A percentile compares a stretch with the other conserved stretches of the same genome.
Conservation (phyloP, 2,888 invertebrate species). For the Leptothorax acervorum region DNA sequence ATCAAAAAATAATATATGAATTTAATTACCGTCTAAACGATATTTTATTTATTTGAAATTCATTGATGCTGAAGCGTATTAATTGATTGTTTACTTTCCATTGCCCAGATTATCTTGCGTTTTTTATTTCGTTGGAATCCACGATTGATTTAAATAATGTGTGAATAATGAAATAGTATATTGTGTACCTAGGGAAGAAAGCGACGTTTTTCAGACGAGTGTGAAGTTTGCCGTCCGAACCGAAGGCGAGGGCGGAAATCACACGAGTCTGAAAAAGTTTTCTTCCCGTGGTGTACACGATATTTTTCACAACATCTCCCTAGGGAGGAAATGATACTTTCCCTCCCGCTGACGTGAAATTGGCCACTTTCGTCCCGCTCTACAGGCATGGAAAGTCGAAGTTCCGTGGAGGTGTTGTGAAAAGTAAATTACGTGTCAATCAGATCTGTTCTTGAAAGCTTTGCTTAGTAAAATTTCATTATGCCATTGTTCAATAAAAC, state of each 20-base stretch:
- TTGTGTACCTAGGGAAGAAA: no score
- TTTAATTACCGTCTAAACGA: neutral
- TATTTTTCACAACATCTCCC: no score
- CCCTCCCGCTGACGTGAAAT: no score
- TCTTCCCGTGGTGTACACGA: no score
- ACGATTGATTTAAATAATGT: neutral
- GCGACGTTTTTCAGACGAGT: no score
- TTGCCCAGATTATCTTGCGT: neutral
- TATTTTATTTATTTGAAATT: neutral
- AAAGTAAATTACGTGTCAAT: slow-evolving; percentile 3
- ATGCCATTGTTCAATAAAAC: slow-evolving; percentile 12
- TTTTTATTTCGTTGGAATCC: neutral
- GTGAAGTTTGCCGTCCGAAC: no score
- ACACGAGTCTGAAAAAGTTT: no score
- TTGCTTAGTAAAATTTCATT: slow-evolving; percentile 6
- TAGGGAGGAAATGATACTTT: no score
- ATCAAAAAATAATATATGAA: neutral
- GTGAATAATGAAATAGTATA: neutral
- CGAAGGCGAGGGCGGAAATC: no score
- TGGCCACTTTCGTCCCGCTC: no score
- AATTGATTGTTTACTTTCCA: neutral
- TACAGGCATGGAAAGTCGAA: no score
- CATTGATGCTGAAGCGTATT: neutral
- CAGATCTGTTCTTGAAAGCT: neutral
- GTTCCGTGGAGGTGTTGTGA: neutral